These are phyloP conservation scores for Rhombomys opimus DNA, from an alignment of 2,113 vertebrate genomes.

Conservation along the genomic window DNA sequence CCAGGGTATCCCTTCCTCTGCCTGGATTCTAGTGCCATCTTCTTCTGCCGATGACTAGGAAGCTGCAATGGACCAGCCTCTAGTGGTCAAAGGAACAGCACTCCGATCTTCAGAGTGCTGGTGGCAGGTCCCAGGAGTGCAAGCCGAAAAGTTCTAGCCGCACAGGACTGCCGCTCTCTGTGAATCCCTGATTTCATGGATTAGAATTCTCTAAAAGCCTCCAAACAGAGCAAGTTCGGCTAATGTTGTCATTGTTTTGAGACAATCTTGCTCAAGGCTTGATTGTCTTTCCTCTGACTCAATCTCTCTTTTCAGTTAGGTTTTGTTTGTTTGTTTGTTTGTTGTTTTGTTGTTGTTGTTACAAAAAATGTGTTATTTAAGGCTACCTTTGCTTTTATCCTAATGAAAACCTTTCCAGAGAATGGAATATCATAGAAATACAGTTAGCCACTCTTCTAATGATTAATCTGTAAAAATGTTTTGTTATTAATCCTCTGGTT, in stretches of 20 bases:
- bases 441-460: background rate
- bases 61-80: background rate
- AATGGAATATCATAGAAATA: background rate
- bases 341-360: no score
- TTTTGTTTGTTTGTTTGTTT: background rate
- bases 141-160: background rate
- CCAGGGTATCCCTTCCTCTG: background rate
- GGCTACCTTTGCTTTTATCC: background rate
- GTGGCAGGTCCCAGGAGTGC: background rate
- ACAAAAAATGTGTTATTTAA: background rate
- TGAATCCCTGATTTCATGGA: background rate
- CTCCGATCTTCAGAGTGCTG: background rate
- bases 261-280: no score
- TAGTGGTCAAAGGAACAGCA: background rate
- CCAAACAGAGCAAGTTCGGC: background rate
- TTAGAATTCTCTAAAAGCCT: background rate
- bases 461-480: background rate
- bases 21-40: background rate
- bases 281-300: slow-evolving; percentile 12
- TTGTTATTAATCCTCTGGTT: slow-evolving; percentile 19
- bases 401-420: slow-evolving; percentile 24
- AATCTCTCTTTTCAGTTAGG: slow-evolving; percentile 21
- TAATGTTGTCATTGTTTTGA: background rate
- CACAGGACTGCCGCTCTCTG: no score
- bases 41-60: background rate